Conservation (phyloP, 2,113 vertebrate species). For the Puntigrus tetrazona region DNA sequence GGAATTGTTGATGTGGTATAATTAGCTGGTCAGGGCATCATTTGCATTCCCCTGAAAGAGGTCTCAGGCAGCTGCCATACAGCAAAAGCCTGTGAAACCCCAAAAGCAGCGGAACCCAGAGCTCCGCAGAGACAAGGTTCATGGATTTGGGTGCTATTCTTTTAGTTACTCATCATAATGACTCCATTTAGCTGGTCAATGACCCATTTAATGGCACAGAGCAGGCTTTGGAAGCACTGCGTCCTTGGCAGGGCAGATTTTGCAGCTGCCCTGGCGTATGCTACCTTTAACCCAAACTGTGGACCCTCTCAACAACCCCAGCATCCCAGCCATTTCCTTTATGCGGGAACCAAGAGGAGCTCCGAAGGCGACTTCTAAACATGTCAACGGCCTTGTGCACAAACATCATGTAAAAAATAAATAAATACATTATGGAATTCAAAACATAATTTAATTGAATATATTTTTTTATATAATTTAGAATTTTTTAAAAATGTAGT, state of each 20-base stretch:
- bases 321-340: neutral
- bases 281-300: constrained; percentile 60
- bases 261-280: constrained; percentile 74
- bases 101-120: constrained; percentile 63
- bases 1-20: constrained; percentile 71
- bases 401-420: neutral
- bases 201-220: constrained; percentile 77
- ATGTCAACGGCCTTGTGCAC: neutral
- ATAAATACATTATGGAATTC: neutral
- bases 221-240: constrained; percentile 74
- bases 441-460: neutral
- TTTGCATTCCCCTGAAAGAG: constrained; percentile 75
- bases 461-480: no score
- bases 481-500: no score
- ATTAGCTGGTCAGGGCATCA: constrained; percentile 69
- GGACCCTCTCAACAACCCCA: constrained; percentile 39
- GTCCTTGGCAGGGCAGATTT: constrained; percentile 78
- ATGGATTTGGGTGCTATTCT: constrained; percentile 74
- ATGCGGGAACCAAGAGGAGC: neutral
- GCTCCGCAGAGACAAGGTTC: constrained; percentile 66
- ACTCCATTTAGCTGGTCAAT: constrained; percentile 82
- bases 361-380: neutral
- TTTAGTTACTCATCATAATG: constrained; percentile 84
- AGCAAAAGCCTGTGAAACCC: constrained; percentile 64
- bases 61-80: constrained; percentile 72